Evolutionary conservation across 2,113 vertebrate genomes (phyloP), one percentile per base, ranked within the genome.

Genomic region (Cnemophilus loriae): DNA sequence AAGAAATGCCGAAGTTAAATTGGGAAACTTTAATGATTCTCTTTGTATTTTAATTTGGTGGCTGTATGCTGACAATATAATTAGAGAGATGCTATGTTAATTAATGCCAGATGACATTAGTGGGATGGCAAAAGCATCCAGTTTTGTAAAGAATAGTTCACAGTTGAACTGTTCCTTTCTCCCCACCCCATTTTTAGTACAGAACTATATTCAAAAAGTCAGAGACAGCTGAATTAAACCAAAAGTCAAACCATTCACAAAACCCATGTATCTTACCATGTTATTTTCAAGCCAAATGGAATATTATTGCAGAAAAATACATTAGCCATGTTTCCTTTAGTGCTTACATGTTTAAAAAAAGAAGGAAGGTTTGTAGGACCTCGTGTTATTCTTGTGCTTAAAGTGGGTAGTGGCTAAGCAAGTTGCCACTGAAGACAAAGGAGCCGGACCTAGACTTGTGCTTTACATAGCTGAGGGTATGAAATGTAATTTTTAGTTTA

Each of bases 71-170:
- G 89, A 89, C 89, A 94, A 73, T 95, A 71, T 96, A 93, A 96
- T 97, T 96, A 96, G 77, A 49, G 91, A 93, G 77, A 79, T 73
- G 74, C 81, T 89, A 91, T 93, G 87, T 83, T 96, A 96, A 89
- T 92, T 94, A 91, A 91, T 89, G 65, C 94, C 95, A 95, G 93
- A 89, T 96, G 93, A 89, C 61, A 82, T 75, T 78, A 81, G 69
- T 57, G 65, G 81, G 53, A 95, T 73, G 42, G 84, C 61, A 93
- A 94, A 93, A 87, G 59, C 74, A 73, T 84, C 26, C 61, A 76
- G 49, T 74, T 92, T 85, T 94, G 89, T 82, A 57, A 94, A 91
- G 87, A 94, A 82, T 3, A 76, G n/a, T 47, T 92, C 64, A 63
- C 68, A 89, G 91, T 32, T 92, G 81, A 95, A 85, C 49, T 35